Percentiles rank a stretch among this genome's conserved stretches.
Conservation (phyloP, 2,888 invertebrate species). For the Coelogynopora nodosa region DNA sequence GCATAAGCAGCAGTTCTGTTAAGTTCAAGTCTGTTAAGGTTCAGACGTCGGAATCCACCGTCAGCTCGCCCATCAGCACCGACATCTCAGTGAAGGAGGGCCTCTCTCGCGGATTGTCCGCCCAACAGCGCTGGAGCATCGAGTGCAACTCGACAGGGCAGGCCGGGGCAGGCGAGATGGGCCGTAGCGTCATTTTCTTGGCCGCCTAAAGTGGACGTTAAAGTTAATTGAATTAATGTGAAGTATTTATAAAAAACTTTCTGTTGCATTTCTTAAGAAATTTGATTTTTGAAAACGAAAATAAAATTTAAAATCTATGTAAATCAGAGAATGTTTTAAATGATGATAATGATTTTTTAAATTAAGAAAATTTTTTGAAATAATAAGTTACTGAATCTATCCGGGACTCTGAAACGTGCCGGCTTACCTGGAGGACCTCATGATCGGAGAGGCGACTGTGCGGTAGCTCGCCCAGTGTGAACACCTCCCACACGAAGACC, state of each 20-base stretch:
- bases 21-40: no score
- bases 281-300: no score
- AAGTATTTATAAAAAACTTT: no score
- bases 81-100: constrained; percentile 39
- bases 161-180: not conserved
- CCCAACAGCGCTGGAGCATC: constrained; percentile 17
- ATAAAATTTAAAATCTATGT: no score
- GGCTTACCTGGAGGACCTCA: constrained; percentile 20
- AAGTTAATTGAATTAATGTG: no score
- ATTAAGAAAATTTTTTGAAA: no score
- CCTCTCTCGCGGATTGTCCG: constrained; percentile 35
- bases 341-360: no score
- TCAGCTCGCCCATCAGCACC: constrained; percentile 22
- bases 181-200: constrained; percentile 22
- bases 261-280: no score
- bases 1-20: no score
- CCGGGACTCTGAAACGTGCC: not conserved
- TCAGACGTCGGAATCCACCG: constrained; percentile 22
- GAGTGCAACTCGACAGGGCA: constrained; percentile 7
- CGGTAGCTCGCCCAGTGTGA: constrained; percentile 70
- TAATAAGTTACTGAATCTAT: no score
- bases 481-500: constrained; percentile 88
- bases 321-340: no score
- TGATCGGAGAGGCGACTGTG: not conserved
- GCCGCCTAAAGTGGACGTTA: not conserved